These are phyloP conservation scores for Lepidurus apus DNA, from an alignment of 1,140 invertebrate species.

Conservation along the genomic window DNA sequence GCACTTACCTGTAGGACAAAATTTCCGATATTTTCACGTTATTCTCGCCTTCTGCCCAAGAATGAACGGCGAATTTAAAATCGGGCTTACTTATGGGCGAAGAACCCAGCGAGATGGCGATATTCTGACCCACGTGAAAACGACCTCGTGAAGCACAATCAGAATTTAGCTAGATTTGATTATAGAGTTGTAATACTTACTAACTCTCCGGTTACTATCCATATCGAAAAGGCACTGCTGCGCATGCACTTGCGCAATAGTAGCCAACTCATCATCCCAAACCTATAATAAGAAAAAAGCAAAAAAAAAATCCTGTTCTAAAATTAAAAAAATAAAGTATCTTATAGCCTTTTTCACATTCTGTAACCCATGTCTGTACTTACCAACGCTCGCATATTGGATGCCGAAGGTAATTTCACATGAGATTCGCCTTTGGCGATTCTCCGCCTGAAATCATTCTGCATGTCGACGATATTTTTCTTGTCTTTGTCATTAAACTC, in stretches of 20 bases:
- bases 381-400: conserved; percentile 54
- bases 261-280: conserved; percentile 34
- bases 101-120: not conserved
- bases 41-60: conserved; percentile 25
- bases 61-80: not conserved
- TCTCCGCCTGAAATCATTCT: conserved; percentile 68
- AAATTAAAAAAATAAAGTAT: not conserved
- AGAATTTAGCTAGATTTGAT: not conserved
- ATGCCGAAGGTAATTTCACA: conserved; percentile 55
- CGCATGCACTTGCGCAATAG: conserved; percentile 29
- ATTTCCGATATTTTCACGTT: not conserved
- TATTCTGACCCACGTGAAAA: conserved; percentile 27
- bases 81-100: not conserved
- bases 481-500: conserved; percentile 30
- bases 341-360: not conserved
- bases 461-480: conserved; percentile 50
- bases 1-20: conserved; percentile 20
- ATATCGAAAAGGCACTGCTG: conserved; percentile 29
- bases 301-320: not conserved
- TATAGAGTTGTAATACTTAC: conserved; percentile 24
- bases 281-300: conserved; percentile 22
- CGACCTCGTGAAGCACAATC: not conserved
- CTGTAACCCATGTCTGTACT: not conserved
- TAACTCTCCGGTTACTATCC: conserved; percentile 28
- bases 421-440: conserved; percentile 67